Evolutionary conservation across 2,888 invertebrate species (phyloP), one percentile per base, ranked within the genome.

Genomic region (Trichopoda pennipes): DNA sequence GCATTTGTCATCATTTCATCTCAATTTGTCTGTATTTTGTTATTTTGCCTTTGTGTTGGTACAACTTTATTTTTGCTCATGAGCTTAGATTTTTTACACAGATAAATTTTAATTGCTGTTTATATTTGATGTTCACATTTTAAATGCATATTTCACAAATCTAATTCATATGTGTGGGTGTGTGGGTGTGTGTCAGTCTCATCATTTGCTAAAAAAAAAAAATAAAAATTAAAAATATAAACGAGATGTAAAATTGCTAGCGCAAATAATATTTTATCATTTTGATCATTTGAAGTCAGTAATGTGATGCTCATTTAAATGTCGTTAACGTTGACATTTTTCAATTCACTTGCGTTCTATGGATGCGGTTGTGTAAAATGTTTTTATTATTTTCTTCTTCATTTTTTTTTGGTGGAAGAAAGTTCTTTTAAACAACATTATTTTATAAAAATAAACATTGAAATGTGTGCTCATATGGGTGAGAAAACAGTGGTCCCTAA

Each of bases 251-350:
- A 55, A 79, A 73, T 66, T 68, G 60, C 12, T 73, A 55, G 72
- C 79, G 60, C 72, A 72, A 72, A 78, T 78, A 77, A 70, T 70
- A 63, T 70, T 77, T 77, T 77, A 77, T 77, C 77, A 64, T 77
- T 77, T 77, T 77, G 63, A 77, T 73, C 68, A 79, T 78, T 58
- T 78, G 64, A 58, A 69, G 64, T 72, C 72, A 56, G 55, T 73
- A 77, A 81, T 73, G 72, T 73, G 72, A 61, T 73, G 76, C 77
- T 73, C 81, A 77, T 81, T 81, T 69, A 81, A 77, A 81, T 73
- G 81, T 81, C 81, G 69, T 81, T 81, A 81, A 69, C 77, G 81
- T 73, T 81, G 77, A 58, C 63, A 73, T 81, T 81, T 79, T 77
- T 68, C 76, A 76, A 76, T 76, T 76, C 76, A 77, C 51, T 75